These are phyloP conservation scores for Eupithecia pulchellata DNA, from an alignment of 2,888 invertebrate species.

Conservation along the genomic window DNA sequence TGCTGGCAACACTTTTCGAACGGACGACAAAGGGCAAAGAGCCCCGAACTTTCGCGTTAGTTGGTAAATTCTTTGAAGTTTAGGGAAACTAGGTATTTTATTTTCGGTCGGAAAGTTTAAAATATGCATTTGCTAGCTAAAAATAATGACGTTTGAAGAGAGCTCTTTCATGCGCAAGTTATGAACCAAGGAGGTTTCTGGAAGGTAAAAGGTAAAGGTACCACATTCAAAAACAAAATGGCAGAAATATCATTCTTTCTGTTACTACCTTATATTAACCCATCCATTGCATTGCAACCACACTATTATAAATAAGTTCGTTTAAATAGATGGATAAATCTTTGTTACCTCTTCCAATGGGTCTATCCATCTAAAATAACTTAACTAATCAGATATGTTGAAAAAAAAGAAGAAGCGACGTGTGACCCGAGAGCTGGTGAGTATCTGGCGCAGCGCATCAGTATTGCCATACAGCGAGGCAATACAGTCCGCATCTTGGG, in stretches of 20 bases:
- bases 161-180: background rate
- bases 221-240: background rate
- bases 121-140: conserved; percentile 3
- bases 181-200: background rate
- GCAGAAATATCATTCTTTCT: background rate
- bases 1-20: conserved; percentile 36
- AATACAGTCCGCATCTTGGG: too few relatives aligned
- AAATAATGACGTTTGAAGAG: background rate
- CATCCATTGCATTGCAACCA: background rate
- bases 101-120: conserved; percentile 2
- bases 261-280: background rate
- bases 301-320: background rate
- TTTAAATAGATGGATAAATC: too few relatives aligned
- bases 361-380: too few relatives aligned
- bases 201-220: too few relatives aligned
- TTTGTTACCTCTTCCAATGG: too few relatives aligned
- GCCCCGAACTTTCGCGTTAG: conserved; percentile 20
- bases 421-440: too few relatives aligned
- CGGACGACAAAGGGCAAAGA: conserved; percentile 38
- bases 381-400: too few relatives aligned
- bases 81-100: conserved; percentile 6
- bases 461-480: too few relatives aligned
- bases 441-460: too few relatives aligned
- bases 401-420: too few relatives aligned
- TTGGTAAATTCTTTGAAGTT: conserved; percentile 15